These are phyloP conservation scores for Apotomis capreana DNA, from an alignment of 2,888 invertebrate genomes.

Conservation along the genomic window DNA sequence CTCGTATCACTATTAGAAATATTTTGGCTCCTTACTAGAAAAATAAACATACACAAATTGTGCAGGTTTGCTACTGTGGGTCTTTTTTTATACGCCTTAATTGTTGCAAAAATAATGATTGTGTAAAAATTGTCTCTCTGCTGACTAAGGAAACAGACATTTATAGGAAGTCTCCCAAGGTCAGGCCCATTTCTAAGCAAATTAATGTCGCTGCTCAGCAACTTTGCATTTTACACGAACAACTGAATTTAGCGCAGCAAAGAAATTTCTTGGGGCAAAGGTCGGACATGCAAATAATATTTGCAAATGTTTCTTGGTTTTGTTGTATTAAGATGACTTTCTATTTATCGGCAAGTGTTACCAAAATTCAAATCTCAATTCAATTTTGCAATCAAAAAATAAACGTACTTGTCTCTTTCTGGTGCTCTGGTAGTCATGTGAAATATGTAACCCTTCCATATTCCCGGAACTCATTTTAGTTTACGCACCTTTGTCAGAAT, in stretches of 20 bases:
- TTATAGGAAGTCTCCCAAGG: background rate
- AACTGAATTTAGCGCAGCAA: conserved; percentile 16
- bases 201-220: conserved; percentile 8
- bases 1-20: background rate
- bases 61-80: background rate
- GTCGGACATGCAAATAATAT: background rate
- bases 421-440: conserved; percentile 36
- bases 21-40: background rate
- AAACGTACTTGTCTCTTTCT: background rate
- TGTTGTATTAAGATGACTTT: too few species aligned
- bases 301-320: too few species aligned
- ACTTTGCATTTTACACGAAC: conserved; percentile 15
- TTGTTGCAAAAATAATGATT: too few species aligned
- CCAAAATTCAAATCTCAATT: too few species aligned
- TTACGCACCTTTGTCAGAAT: too few species aligned
- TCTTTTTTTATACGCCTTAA: background rate
- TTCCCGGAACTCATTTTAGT: background rate
- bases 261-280: conserved; percentile 15
- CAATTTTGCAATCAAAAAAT: too few species aligned
- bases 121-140: background rate
- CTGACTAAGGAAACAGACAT: background rate
- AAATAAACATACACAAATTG: too few species aligned
- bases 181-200: conserved; percentile 10
- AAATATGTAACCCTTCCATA: conserved; percentile 8
- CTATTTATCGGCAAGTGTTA: too few species aligned